Percentiles rank a stretch among this genome's conserved stretches.
Conservation (phyloP, 1,140 invertebrate species). For the Macrosteles quadrilineatus region DNA sequence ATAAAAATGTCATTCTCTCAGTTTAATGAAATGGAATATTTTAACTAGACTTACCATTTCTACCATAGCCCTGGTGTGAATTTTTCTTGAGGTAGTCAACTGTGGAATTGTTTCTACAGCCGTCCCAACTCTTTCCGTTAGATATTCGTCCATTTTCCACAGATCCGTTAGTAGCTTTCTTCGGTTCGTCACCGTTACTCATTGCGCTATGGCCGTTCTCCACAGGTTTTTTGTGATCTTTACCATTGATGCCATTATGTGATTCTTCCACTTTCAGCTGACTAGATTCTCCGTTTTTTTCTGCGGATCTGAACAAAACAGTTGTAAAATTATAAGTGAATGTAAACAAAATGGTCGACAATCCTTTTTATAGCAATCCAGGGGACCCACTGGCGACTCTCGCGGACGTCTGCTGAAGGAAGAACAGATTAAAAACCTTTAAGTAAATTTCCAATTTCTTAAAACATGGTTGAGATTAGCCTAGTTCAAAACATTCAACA, state of each 20-base stretch:
- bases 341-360: too few relatives aligned
- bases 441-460: too few relatives aligned
- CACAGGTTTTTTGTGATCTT: constrained; percentile 15
- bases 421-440: too few relatives aligned
- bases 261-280: not conserved
- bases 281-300: not conserved
- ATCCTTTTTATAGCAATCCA: too few relatives aligned
- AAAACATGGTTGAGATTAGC: too few relatives aligned
- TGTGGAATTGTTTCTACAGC: constrained; percentile 36
- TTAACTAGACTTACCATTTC: constrained; percentile 46
- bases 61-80: constrained; percentile 53
- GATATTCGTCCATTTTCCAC: not conserved
- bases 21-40: too few relatives aligned
- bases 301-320: not conserved
- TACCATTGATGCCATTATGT: not conserved
- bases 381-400: too few relatives aligned
- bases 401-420: too few relatives aligned
- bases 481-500: too few relatives aligned
- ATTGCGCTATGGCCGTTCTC: constrained; percentile 21
- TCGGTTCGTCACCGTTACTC: not conserved
- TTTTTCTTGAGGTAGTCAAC: constrained; percentile 52
- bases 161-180: not conserved
- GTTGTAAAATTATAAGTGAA: too few relatives aligned
- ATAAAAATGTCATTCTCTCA: too few relatives aligned
- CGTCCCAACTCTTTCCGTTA: constrained; percentile 26